Percentiles rank a stretch among this genome's conserved stretches.
phyloP scores from a whole-genome alignment of 2,888 invertebrate species.

The Mesorhabditis belari region DNA sequence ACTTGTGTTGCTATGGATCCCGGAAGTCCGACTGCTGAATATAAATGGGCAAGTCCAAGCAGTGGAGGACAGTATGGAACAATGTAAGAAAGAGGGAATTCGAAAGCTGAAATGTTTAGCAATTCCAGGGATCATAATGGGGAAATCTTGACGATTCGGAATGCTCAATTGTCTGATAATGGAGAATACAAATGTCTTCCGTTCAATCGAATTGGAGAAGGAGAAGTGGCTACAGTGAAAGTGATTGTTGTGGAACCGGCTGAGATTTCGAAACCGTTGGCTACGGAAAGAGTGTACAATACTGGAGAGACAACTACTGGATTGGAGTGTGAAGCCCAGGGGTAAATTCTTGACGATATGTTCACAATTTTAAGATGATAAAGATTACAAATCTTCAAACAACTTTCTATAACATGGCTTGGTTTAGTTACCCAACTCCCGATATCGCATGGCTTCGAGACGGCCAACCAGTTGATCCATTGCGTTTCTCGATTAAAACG shows the following conservation, averaged over 20 bases:
- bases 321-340: conserved; percentile 45
- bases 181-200: conserved; percentile 84
- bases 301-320: conserved; percentile 26
- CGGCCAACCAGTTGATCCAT: conserved; percentile 19
- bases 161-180: conserved; percentile 75
- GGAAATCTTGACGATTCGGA: conserved; percentile 50
- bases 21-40: conserved; percentile 66
- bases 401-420: too few species aligned
- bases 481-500: conserved; percentile 7
- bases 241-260: conserved; percentile 61
- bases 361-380: too few species aligned
- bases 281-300: conserved; percentile 29
- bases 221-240: conserved; percentile 65
- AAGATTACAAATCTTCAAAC: too few species aligned
- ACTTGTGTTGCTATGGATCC: conserved; percentile 72
- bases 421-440: conserved; percentile 37
- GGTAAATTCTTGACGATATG: conserved; percentile 14
- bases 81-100: background rate
- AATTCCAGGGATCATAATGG: conserved; percentile 24
- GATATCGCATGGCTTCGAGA: conserved; percentile 42
- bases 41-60: conserved; percentile 26
- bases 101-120: conserved; percentile 5
- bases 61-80: conserved; percentile 13
- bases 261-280: conserved; percentile 31
- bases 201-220: conserved; percentile 75